Evolutionary conservation across 2,113 vertebrate genomes (phyloP).

Genomic region (Lycaon pictus): DNA sequence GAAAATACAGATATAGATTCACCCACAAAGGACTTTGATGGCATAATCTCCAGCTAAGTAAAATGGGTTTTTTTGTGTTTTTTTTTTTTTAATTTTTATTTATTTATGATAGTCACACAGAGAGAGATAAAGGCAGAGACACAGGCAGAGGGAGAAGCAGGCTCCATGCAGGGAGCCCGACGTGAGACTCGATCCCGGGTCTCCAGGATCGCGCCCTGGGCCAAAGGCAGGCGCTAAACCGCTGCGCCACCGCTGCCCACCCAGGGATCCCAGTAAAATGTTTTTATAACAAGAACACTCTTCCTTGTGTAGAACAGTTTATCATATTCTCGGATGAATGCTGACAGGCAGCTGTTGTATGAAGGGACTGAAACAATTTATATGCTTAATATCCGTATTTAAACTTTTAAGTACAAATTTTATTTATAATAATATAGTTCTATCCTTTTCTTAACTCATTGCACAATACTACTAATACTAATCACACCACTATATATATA

Average conservation of each 20-base stretch:
- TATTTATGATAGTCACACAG: no score
- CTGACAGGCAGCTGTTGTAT: background rate
- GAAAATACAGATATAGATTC: background rate
- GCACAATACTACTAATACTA: background rate
- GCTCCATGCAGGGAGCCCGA: no score
- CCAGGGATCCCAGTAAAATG: background rate
- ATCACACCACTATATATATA: background rate
- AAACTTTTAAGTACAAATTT: background rate
- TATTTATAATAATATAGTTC: background rate
- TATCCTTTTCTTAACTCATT: slow-evolving; percentile 26
- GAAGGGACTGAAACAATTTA: slow-evolving; percentile 5
- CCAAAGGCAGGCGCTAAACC: no score
- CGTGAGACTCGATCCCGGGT: no score
- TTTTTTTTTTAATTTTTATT: no score
- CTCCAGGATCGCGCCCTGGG: no score
- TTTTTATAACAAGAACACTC: background rate
- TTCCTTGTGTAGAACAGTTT: background rate
- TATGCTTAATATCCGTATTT: slow-evolving; percentile 14
- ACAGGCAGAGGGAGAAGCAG: no score
- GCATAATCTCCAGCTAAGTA: background rate
- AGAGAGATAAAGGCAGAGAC: no score
- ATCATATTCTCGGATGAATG: background rate
- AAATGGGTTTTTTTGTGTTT: background rate
- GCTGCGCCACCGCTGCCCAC: no score
- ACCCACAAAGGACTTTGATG: slow-evolving; percentile 9